These are phyloP conservation scores for Enteromius treurensis DNA, from an alignment of 2,797 vertebrate genomes.

Conservation along the genomic window DNA sequence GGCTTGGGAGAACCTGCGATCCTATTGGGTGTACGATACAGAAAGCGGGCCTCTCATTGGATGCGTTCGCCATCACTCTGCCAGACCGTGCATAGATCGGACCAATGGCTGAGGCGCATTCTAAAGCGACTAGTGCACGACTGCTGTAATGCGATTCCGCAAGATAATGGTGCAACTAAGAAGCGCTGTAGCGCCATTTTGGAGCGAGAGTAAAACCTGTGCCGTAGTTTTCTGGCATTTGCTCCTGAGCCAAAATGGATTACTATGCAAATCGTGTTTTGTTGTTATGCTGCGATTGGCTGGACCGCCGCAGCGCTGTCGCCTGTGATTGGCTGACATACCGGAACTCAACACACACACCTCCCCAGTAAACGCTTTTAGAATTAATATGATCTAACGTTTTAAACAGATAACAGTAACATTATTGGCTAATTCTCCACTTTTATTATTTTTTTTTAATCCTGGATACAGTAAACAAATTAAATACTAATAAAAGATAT, in stretches of 20 bases:
- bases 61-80: neutral
- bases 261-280: conserved; percentile 41
- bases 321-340: conserved; percentile 34
- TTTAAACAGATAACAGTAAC: neutral
- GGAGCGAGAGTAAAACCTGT: conserved; percentile 21
- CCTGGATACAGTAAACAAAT: neutral
- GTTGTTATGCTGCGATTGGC: conserved; percentile 55
- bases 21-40: conserved; percentile 33
- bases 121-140: conserved; percentile 2
- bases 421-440: neutral
- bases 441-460: neutral
- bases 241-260: conserved; percentile 30
- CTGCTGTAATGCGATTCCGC: conserved; percentile 30
- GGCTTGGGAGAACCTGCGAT: neutral
- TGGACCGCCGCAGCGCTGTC: neutral
- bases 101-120: conserved; percentile 1
- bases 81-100: neutral
- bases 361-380: conserved; percentile 47
- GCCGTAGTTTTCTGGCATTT: neutral
- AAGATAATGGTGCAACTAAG: conserved; percentile 40
- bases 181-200: conserved; percentile 27
- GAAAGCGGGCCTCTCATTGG: conserved; percentile 46
- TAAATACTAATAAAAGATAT: neutral
- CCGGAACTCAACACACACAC: conserved; percentile 48
- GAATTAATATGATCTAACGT: neutral